These are phyloP conservation scores for Eudemis profundana DNA, from an alignment of 2,888 invertebrate species.

Conservation along the genomic window DNA sequence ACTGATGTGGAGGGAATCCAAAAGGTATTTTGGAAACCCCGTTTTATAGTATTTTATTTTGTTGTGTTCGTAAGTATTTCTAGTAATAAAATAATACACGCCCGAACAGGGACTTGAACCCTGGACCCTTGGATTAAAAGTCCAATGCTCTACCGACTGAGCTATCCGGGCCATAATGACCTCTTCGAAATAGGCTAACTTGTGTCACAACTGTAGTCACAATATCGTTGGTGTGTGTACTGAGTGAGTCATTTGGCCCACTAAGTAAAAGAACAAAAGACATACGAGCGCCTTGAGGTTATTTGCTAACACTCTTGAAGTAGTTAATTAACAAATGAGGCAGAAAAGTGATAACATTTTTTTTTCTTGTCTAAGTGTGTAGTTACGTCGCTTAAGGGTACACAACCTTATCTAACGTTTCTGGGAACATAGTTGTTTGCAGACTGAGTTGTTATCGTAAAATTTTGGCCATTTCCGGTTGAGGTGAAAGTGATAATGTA, in stretches of 20 bases:
- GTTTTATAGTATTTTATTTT: too few species aligned
- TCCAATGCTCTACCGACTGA: slow-evolving; percentile 91
- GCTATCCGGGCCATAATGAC: slow-evolving; percentile 86
- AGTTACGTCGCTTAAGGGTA: slow-evolving; percentile 3
- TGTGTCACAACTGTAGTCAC: neutral
- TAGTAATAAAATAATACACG: slow-evolving; percentile 55
- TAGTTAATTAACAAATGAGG: neutral
- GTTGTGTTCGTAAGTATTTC: too few species aligned
- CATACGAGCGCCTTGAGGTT: neutral
- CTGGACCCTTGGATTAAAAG: slow-evolving; percentile 92
- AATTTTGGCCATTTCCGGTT: slow-evolving; percentile 48
- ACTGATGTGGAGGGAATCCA: too few species aligned
- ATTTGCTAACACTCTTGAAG: neutral
- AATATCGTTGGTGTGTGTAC: neutral
- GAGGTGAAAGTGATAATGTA: slow-evolving; percentile 29
- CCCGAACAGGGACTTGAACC: slow-evolving; percentile 91
- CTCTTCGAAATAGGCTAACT: neutral
- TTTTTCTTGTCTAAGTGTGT: slow-evolving; percentile 8
- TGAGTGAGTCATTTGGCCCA: neutral
- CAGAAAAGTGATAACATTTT: neutral
- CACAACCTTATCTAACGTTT: slow-evolving; percentile 31
- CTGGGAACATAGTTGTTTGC: slow-evolving; percentile 17
- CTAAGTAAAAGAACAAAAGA: neutral
- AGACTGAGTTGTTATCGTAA: slow-evolving; percentile 44
- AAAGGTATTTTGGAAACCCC: too few species aligned